Percentiles rank a stretch among this genome's conserved stretches.
Evolutionary conservation across 2,113 vertebrate species (phyloP).

Genomic region (Gopherus flavomarginatus): DNA sequence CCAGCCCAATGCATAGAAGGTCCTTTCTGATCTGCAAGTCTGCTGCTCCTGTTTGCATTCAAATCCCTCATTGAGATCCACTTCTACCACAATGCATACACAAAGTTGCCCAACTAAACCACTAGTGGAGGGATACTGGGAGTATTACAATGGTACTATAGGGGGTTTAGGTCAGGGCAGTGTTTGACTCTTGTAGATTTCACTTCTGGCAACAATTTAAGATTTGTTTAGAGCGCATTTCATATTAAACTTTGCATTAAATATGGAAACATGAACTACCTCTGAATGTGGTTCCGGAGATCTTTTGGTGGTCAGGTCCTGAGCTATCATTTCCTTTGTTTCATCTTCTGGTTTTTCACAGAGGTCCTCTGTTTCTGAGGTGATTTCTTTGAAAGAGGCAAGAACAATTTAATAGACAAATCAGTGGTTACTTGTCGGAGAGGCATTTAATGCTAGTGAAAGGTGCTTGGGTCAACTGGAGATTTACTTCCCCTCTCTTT

Average conservation of each 20-base stretch:
- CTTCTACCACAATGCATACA: neutral
- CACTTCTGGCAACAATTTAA: neutral
- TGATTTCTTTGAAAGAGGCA: conserved; percentile 86
- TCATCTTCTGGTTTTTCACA: conserved; percentile 93
- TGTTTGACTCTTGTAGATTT: neutral
- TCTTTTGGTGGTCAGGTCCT: conserved; percentile 43
- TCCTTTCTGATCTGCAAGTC: neutral
- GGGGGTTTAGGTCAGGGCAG: neutral
- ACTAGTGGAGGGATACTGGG: neutral
- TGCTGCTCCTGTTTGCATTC: neutral
- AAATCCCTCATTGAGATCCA: neutral
- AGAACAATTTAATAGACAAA: neutral
- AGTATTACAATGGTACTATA: neutral
- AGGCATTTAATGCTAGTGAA: neutral
- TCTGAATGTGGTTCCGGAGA: conserved; percentile 45
- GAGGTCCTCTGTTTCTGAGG: conserved; percentile 93
- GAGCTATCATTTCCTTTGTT: conserved; percentile 75
- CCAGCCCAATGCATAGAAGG: neutral
- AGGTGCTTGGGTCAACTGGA: neutral
- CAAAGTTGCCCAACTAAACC: neutral
- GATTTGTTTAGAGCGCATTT: neutral
- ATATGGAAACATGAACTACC: conserved; percentile 43
- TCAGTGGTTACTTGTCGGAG: neutral
- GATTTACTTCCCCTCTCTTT: neutral
- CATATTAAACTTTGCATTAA: neutral